phyloP scores from a whole-genome alignment of 2,113 vertebrate genomes.

The Synchiropus splendidus region DNA sequence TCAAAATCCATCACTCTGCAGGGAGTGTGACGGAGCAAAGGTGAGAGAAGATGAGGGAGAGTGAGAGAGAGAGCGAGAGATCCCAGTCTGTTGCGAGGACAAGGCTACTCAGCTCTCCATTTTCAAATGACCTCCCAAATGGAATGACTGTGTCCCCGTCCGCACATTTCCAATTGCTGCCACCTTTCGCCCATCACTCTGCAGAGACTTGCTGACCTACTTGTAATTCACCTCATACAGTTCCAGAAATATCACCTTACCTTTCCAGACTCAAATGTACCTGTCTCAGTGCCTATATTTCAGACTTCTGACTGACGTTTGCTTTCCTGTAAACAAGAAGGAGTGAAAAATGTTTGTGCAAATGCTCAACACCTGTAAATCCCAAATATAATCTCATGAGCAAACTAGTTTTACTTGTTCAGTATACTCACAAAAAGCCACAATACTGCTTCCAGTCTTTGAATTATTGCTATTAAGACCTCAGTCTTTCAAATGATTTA shows the following conservation, averaged over 20 bases:
- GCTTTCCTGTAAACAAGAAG: too few species aligned
- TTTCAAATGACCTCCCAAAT: conserved; percentile 52
- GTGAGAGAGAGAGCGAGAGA: conserved; percentile 26
- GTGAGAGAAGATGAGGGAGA: conserved; percentile 22
- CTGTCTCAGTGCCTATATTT: too few species aligned
- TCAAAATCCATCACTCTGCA: conserved; percentile 58
- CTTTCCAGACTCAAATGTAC: neutral
- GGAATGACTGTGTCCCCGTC: conserved; percentile 31
- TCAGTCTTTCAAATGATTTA: too few species aligned
- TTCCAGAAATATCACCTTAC: neutral
- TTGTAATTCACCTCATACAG: conserved; percentile 10
- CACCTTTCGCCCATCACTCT: conserved; percentile 7
- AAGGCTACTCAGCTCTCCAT: conserved; percentile 46
- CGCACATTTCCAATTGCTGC: conserved; percentile 25
- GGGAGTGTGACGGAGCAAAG: conserved; percentile 43
- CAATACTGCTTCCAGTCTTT: too few species aligned
- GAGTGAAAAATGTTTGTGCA: too few species aligned
- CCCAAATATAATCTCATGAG: too few species aligned
- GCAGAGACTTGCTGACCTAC: neutral
- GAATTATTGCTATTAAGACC: too few species aligned
- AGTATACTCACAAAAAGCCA: too few species aligned
- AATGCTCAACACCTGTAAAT: too few species aligned
- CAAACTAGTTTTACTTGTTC: too few species aligned
- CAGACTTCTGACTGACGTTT: too few species aligned
- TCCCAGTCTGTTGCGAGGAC: conserved; percentile 42